Percentiles rank a stretch among this genome's conserved stretches.
These are phyloP conservation scores for Rhodinocichla rosea DNA, from an alignment of 2,113 vertebrate genomes.

Conservation along the genomic window DNA sequence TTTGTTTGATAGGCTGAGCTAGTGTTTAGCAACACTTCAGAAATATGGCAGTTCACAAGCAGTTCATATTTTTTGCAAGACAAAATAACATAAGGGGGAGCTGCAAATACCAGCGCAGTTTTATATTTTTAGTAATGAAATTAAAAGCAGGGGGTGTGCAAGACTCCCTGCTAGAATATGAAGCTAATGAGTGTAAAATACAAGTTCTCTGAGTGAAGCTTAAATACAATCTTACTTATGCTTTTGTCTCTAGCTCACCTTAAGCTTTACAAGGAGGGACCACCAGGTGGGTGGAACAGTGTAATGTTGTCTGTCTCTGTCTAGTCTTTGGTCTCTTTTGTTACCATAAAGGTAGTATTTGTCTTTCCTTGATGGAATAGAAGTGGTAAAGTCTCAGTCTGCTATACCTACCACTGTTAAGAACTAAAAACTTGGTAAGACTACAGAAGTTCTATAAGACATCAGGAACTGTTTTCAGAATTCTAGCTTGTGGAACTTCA, in stretches of 20 bases:
- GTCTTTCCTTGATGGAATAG: background rate
- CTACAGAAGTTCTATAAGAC: background rate
- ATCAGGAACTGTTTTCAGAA: background rate
- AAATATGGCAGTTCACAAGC: background rate
- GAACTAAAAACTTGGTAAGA: background rate
- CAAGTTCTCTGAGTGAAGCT: background rate
- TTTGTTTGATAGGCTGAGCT: background rate
- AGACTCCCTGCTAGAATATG: background rate
- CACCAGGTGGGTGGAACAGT: slow-evolving; percentile 27
- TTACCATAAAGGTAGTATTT: background rate
- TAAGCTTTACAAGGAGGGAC: background rate
- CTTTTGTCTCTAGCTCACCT: slow-evolving; percentile 11
- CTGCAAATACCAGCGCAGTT: background rate
- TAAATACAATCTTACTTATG: background rate
- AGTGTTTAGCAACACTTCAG: background rate
- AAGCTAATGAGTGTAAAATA: background rate
- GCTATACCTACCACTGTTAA: background rate
- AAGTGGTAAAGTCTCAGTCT: background rate
- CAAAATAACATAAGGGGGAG: background rate
- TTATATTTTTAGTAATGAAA: background rate
- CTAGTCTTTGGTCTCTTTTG: background rate
- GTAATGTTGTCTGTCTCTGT: slow-evolving; percentile 14
- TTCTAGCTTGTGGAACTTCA: background rate
- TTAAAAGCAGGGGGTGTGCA: background rate
- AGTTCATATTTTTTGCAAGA: background rate